These are phyloP conservation scores for Struthidea cinerea DNA, from an alignment of 2,113 vertebrate species.

Conservation along the genomic window DNA sequence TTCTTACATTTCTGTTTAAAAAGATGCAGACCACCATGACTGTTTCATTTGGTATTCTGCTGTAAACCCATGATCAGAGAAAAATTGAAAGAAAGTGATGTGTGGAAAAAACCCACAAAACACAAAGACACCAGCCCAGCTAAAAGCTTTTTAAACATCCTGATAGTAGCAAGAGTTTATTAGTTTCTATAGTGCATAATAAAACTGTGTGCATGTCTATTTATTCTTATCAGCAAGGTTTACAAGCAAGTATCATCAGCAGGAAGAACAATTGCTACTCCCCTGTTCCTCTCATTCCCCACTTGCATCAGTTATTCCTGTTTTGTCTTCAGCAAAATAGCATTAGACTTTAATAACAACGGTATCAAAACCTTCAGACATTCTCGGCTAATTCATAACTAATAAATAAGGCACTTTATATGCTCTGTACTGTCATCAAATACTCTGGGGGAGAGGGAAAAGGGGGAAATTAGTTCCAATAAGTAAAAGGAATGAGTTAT, in stretches of 20 bases:
- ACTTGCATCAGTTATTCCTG: not conserved
- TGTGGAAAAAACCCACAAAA: not conserved
- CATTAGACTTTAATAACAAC: not conserved
- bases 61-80: not conserved
- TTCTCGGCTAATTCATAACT: not conserved
- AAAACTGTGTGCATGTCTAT: not conserved
- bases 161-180: not conserved
- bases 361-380: not conserved
- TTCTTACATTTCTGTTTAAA: not conserved
- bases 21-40: not conserved
- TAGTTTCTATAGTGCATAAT: not conserved
- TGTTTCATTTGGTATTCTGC: not conserved
- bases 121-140: not conserved
- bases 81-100: not conserved
- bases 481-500: not conserved
- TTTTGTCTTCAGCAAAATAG: constrained; percentile 6
- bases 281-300: not conserved
- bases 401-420: not conserved
- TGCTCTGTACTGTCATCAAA: not conserved
- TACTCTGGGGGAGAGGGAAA: not conserved
- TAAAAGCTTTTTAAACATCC: constrained; percentile 4
- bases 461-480: not conserved
- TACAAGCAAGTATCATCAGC: not conserved
- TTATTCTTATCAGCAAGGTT: not conserved
- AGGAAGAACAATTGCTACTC: not conserved